Conservation (phyloP, 2,113 vertebrate genomes). For the Oncorhynchus masou region DNA sequence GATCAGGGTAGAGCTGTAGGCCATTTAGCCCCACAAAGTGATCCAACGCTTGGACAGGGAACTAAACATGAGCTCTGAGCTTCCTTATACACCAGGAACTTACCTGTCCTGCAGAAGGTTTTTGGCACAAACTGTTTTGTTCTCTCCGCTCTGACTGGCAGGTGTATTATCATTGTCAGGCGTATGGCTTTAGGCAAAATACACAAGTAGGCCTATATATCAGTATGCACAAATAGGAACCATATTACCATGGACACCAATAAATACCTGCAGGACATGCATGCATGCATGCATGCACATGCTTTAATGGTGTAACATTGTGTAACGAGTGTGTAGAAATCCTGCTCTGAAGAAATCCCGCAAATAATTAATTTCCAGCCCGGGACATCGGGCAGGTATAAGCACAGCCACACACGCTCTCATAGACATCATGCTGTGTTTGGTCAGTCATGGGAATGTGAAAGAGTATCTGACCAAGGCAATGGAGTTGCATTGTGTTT, state of each 20-base stretch:
- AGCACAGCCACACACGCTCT: background rate
- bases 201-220: background rate
- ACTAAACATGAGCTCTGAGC: conserved; percentile 9
- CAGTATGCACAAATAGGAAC: background rate
- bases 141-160: no score
- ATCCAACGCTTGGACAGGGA: background rate
- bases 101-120: background rate
- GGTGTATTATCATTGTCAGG: background rate
- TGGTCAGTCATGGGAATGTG: background rate
- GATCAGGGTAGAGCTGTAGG: background rate
- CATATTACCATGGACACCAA: background rate
- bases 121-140: no score
- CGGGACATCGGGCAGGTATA: background rate
- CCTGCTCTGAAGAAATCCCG: background rate
- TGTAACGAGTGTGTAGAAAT: background rate
- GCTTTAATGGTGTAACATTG: background rate
- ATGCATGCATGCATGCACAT: background rate
- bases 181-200: background rate
- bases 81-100: background rate
- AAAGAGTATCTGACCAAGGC: background rate
- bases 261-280: no score
- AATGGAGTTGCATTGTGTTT: background rate
- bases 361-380: background rate
- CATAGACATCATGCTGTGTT: background rate
- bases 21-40: background rate